Evolutionary conservation across 2,888 invertebrate genomes (phyloP), one percentile per base, ranked within the genome.

Genomic region (Orchesellides sinensis): DNA sequence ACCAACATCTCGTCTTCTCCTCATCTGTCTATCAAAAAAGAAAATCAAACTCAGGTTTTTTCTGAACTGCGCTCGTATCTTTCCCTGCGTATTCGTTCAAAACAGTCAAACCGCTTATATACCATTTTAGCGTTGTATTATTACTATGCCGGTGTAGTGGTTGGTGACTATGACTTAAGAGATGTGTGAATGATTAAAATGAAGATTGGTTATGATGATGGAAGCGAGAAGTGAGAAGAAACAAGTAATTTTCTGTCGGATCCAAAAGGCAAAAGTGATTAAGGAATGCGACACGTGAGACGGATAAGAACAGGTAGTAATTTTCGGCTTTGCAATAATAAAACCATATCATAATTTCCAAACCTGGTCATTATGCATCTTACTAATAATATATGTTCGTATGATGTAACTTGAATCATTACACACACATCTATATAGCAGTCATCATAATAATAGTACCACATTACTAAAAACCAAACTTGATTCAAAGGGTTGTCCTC

Each of bases 201-300:
- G 56, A 17, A 56, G 56, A 56, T 56, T 23, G 21, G 68, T 45
- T 14, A 59, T 45, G 69, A 68, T 68, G 40, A 45, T n/a, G 40
- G 63, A 27, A n/a, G 8, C 1, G 65, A 56, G 35, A 79, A 72
- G 52, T 54, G 29, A 40, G 56, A 72, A 65, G 35, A 19, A 45
- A 66, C 59, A 40, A 32, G 61, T 23, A 63, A 80, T 59, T 61
- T 73, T 75, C 29, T 77, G 56, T 70, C 45, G 14, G 47, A 52
- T 3, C 52, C 27, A 63, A 65, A 32, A 66, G 25, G 19, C 27
- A 52, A 63, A 78, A 69, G 79, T 72, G 70, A 79, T 79, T 72
- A 79, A 65, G 45, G 72, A 72, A 70, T 79, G 72, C 56, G 72
- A 80, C 79, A 80, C 79, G 79, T 80, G 79, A 40, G 63, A 63